These are phyloP conservation scores for Paracanthobrama guichenoti DNA, from an alignment of 2,113 vertebrate genomes.

Conservation along the genomic window DNA sequence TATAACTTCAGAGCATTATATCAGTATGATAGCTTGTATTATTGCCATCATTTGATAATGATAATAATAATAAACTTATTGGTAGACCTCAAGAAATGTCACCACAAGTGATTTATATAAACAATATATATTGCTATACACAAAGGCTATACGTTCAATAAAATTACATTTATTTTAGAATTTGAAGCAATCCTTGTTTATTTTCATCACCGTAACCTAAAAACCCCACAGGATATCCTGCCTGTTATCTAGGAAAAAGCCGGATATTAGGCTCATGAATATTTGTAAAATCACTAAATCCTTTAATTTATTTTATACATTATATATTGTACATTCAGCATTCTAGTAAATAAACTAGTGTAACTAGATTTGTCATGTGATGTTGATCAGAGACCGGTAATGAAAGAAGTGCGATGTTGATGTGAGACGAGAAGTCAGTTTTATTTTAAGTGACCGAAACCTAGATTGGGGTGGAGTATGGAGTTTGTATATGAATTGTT, in stretches of 20 bases:
- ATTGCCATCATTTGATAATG: too few species aligned
- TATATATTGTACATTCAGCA: background rate
- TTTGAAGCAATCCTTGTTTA: background rate
- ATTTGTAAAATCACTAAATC: background rate
- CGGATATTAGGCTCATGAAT: conserved; percentile 20
- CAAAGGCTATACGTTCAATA: background rate
- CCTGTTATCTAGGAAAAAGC: conserved; percentile 7
- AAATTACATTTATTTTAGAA: background rate
- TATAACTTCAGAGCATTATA: too few species aligned
- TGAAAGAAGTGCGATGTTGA: background rate
- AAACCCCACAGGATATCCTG: conserved; percentile 22
- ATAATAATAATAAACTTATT: too few species aligned
- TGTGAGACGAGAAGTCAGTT: background rate
- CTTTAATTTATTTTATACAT: background rate
- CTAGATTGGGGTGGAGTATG: background rate
- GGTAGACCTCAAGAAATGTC: background rate
- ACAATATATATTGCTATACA: background rate
- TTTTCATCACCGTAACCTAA: background rate
- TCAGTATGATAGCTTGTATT: too few species aligned
- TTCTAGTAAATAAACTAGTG: background rate
- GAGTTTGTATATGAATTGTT: background rate
- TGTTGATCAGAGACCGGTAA: background rate
- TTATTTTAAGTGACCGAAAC: too few species aligned
- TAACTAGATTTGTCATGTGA: background rate
- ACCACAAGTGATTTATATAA: too few species aligned